These are phyloP conservation scores for Drosophila lutescens DNA, from an alignment of 2,888 invertebrate species.

Conservation along the genomic window DNA sequence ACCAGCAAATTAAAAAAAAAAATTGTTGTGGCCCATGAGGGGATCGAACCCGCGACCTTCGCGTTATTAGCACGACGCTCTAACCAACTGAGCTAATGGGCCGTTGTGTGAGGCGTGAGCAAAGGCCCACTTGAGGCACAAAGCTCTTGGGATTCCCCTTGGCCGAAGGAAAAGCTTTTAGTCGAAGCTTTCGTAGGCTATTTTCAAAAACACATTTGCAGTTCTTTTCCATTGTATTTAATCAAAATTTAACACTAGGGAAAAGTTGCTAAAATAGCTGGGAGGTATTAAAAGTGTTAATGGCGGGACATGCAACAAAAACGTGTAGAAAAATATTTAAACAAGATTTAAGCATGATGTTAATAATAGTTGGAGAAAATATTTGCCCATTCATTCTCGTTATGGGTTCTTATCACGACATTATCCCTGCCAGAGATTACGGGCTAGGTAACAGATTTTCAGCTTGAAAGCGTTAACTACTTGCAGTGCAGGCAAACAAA, in stretches of 20 bases:
- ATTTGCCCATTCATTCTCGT: constrained; percentile 37
- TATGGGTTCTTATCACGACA: constrained; percentile 12
- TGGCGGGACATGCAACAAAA: constrained; percentile 27
- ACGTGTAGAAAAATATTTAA: constrained; percentile 42
- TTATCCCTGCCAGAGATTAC: constrained; percentile 18
- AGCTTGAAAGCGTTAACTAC: constrained; percentile 8
- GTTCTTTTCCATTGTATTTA: constrained; percentile 19
- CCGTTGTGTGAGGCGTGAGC: constrained; percentile 45
- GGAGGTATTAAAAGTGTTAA: constrained; percentile 30
- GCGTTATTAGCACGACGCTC: constrained; percentile 85
- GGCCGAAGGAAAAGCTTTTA: constrained; percentile 26
- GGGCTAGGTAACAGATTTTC: constrained; percentile 11
- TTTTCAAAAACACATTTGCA: constrained; percentile 3
- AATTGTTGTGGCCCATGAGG: constrained; percentile 82
- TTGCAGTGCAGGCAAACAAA: constrained; percentile 25
- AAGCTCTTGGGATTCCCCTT: background rate
- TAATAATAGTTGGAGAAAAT: constrained; percentile 39
- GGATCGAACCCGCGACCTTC: constrained; percentile 85
- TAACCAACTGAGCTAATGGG: constrained; percentile 85
- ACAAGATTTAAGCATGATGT: constrained; percentile 39
- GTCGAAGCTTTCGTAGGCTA: constrained; percentile 20
- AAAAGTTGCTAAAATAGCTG: constrained; percentile 12
- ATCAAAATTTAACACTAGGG: constrained; percentile 37
- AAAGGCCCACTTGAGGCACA: constrained; percentile 28
- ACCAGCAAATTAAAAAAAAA: constrained; percentile 15